These are phyloP conservation scores for Pluvianellus socialis DNA, from an alignment of 2,113 vertebrate genomes.

Conservation along the genomic window DNA sequence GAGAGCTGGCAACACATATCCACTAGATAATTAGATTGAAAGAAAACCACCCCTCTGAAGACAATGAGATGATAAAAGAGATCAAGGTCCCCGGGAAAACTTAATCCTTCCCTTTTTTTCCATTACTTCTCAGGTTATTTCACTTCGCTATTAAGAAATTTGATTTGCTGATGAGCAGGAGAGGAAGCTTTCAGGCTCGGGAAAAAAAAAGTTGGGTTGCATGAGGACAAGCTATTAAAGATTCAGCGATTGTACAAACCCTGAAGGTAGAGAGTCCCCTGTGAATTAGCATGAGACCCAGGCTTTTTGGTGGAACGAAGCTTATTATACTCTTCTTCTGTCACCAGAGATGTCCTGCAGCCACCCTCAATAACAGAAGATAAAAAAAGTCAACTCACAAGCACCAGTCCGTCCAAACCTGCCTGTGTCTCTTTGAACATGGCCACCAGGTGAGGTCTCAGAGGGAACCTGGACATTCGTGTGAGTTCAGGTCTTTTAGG, in stretches of 20 bases:
- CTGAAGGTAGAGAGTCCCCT: background rate
- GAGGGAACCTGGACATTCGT: background rate
- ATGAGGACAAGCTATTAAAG: background rate
- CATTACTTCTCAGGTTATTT: constrained; percentile 26
- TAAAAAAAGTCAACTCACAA: background rate
- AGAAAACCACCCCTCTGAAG: constrained; percentile 27
- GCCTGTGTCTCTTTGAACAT: background rate
- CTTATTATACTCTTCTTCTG: background rate
- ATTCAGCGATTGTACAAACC: background rate
- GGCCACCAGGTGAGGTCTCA: background rate
- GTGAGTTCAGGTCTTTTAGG: background rate
- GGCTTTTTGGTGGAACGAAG: background rate
- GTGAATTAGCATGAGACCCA: background rate
- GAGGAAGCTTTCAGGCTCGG: background rate
- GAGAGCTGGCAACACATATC: background rate
- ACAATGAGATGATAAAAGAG: constrained; percentile 33
- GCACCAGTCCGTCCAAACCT: background rate
- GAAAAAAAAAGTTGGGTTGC: background rate
- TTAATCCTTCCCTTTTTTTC: background rate
- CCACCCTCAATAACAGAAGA: background rate
- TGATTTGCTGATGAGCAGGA: constrained; percentile 12
- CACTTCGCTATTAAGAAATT: constrained; percentile 14
- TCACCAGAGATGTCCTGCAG: background rate
- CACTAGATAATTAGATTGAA: constrained; percentile 35
- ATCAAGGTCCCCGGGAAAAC: constrained; percentile 15